Base-by-base conservation (phyloP, 2,797 vertebrate species). In the Lepus oiostolus region DNA sequence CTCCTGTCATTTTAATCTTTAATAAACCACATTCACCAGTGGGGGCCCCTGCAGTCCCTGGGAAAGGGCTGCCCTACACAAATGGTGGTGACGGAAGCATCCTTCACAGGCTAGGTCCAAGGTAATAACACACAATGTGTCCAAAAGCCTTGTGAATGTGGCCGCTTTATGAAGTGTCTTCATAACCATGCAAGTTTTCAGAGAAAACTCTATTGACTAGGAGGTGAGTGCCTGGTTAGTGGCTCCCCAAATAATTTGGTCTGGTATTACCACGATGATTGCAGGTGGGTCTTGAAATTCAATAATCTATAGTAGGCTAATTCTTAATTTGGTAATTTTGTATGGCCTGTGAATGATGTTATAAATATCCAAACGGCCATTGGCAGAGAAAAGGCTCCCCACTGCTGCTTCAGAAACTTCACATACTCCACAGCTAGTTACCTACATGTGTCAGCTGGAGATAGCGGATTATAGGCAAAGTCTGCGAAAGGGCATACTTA, bases 1-100 rank as follows among this genome's bases (percentile, higher is more conserved):
- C 60, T n/a, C 63, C 22, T 0, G 26, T 85, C 75, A 76, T 60
- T 93, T 88, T 85, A 70, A 94, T 83, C n/a, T 22, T 60, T 63
- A 71, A 75, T 52, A 84, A 87, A 47, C 17, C 4, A 47, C 85
- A 82, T 30, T 60, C 76, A 79, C 94, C 2, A 21, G 68, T 4
- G 52, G 4, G 21, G 4, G 32, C 13, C 16, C 28, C 28, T 42
- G 9, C 1, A 77, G 3, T 21, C 68, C 28, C 32, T 14, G 68
- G 54, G 52, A 30, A 12, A 77, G 3, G 68, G 62, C 24, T 12
- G 79, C 17, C 4, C 2, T 9, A 16, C 1, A 6, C 17, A 58
- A 26, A 14, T 7, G 30, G 76, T 9, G 16, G 70, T 38, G 11
- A 21, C 0, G 0, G 16, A 7, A 30, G 11, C 52, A 50, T 58